Percentiles rank a stretch among this genome's conserved stretches.
phyloP scores from a whole-genome alignment of 2,888 invertebrate species.

The Aphrophora alni region DNA sequence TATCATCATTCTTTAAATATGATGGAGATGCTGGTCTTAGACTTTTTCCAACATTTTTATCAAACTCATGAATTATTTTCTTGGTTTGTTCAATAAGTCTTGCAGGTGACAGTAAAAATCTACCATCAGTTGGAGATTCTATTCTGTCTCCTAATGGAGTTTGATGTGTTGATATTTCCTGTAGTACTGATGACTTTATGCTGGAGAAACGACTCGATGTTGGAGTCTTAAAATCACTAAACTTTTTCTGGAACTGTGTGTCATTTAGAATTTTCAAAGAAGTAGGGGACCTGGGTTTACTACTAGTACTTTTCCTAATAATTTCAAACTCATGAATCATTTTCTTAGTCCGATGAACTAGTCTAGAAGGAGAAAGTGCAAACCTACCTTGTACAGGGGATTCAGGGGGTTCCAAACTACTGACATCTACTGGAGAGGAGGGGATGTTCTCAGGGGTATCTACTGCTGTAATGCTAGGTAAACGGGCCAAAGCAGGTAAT shows the following conservation, averaged over 20 bases:
- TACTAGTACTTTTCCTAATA: background rate
- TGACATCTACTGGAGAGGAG: slow-evolving; percentile 2
- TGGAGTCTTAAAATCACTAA: background rate
- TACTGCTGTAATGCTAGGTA: background rate
- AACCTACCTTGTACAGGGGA: slow-evolving; percentile 32
- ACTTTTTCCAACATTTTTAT: background rate
- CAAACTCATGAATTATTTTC: background rate
- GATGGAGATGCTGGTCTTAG: background rate
- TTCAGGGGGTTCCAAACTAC: slow-evolving; percentile 6
- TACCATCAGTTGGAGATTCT: background rate
- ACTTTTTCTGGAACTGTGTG: background rate
- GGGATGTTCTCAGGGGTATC: slow-evolving; percentile 17
- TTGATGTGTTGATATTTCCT: background rate
- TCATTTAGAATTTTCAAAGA: background rate
- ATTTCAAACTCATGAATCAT: background rate
- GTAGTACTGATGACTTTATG: background rate
- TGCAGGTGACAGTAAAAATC: background rate
- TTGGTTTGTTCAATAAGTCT: background rate
- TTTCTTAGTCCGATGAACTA: slow-evolving; percentile 28
- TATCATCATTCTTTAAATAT: background rate
- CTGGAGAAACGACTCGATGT: background rate
- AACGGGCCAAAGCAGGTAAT: slow-evolving; percentile 28
- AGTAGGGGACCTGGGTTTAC: background rate
- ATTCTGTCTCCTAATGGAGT: background rate
- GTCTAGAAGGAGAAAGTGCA: slow-evolving; percentile 20